Evolutionary conservation across 2,113 vertebrate species (phyloP).

Genomic region (Anolis carolinensis): DNA sequence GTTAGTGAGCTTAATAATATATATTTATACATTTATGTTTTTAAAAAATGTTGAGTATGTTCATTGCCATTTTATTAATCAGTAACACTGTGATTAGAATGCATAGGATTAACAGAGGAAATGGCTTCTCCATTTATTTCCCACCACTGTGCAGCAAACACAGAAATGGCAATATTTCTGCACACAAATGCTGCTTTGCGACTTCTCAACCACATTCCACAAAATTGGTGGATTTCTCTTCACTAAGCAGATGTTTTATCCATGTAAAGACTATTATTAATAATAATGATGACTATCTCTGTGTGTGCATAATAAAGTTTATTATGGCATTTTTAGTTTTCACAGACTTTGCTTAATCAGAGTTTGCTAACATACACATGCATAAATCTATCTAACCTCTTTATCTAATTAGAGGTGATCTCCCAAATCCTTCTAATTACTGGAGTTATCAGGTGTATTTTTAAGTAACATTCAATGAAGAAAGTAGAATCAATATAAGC

Average conservation of each 20-base stretch:
- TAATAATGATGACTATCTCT: not conserved
- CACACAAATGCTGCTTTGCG: not conserved
- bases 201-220: not conserved
- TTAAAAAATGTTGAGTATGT: too few species aligned
- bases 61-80: too few species aligned
- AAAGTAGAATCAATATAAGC: conserved; percentile 29
- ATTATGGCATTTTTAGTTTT: not conserved
- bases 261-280: not conserved
- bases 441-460: not conserved
- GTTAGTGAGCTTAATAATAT: too few species aligned
- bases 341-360: not conserved
- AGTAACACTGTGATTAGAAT: too few species aligned
- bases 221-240: not conserved
- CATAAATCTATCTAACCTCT: not conserved
- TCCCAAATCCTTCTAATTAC: not conserved
- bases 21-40: too few species aligned
- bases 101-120: too few species aligned
- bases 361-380: not conserved
- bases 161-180: too few species aligned
- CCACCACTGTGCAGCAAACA: too few species aligned
- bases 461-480: conserved; percentile 25
- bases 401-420: not conserved
- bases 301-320: not conserved
- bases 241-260: not conserved
- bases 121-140: too few species aligned